phyloP scores from a whole-genome alignment of 1,140 invertebrate genomes.

The Ceratina australensis region DNA sequence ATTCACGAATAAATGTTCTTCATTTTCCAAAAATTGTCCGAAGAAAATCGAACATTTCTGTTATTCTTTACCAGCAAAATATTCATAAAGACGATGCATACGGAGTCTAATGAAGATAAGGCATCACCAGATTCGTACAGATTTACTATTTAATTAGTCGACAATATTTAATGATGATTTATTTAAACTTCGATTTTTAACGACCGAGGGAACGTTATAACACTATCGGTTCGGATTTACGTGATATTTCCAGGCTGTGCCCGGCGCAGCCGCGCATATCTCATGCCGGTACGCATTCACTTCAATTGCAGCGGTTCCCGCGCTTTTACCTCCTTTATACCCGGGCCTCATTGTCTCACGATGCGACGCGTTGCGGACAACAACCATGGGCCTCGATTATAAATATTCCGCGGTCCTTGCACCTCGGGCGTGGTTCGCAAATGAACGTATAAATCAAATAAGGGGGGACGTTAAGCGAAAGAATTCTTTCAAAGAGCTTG shows the following conservation, averaged over 20 bases:
- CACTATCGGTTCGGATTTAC: constrained; percentile 18
- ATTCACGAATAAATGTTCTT: too few species aligned
- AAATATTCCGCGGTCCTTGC: constrained; percentile 58
- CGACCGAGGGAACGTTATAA: constrained; percentile 2
- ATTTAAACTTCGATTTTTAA: too few species aligned
- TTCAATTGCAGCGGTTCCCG: constrained; percentile 54
- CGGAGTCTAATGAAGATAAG: too few species aligned
- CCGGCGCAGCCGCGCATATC: constrained; percentile 43
- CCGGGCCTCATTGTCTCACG: constrained; percentile 56
- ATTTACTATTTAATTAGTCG: too few species aligned
- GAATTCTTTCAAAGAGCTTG: too few species aligned
- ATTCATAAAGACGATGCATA: too few species aligned
- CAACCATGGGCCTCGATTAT: constrained; percentile 57
- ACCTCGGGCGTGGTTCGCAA: constrained; percentile 65
- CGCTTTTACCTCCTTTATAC: constrained; percentile 59
- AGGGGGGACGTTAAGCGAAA: not conserved
- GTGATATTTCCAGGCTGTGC: constrained; percentile 31
- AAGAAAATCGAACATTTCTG: too few species aligned
- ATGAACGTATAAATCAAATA: constrained; percentile 65
- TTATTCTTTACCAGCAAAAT: too few species aligned
- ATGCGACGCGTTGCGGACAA: constrained; percentile 4
- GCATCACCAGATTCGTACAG: too few species aligned
- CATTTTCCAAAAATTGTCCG: too few species aligned
- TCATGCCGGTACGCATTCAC: constrained; percentile 51
- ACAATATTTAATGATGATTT: too few species aligned